Percentiles rank a stretch among this genome's conserved stretches.
Conservation (phyloP, 2,113 vertebrate species). For the Apistogramma diplotaenia region DNA sequence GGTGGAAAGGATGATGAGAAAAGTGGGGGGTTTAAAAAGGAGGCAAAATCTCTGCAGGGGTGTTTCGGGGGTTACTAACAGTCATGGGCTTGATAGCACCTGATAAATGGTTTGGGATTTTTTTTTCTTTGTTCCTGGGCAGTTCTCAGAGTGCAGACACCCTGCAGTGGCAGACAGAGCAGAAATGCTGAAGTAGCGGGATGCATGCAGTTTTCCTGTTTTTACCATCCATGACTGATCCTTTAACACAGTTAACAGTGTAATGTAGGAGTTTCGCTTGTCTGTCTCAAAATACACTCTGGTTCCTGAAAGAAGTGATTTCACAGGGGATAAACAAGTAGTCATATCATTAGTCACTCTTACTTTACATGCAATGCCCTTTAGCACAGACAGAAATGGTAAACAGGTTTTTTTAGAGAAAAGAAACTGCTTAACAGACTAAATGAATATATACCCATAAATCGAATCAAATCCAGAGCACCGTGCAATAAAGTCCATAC, state of each 20-base stretch:
- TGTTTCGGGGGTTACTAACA: slow-evolving; percentile 62
- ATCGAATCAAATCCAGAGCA: fast-evolving
- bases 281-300: slow-evolving; percentile 30
- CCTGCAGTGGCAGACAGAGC: slow-evolving; percentile 18
- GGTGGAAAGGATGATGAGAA: slow-evolving; percentile 5
- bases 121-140: slow-evolving; percentile 1
- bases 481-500: background rate
- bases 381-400: slow-evolving; percentile 36
- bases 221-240: slow-evolving; percentile 17
- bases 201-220: slow-evolving; percentile 67
- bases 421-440: background rate
- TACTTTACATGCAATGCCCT: slow-evolving; percentile 16
- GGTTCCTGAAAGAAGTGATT: slow-evolving; percentile 17
- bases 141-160: slow-evolving; percentile 23
- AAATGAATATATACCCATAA: background rate
- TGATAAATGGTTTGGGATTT: slow-evolving; percentile 26
- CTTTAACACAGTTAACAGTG: slow-evolving; percentile 7
- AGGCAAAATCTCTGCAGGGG: slow-evolving; percentile 49
- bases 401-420: slow-evolving; percentile 55
- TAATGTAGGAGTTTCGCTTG: slow-evolving; percentile 38
- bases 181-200: slow-evolving; percentile 54
- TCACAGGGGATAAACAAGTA: slow-evolving; percentile 15
- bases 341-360: slow-evolving; percentile 42
- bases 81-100: slow-evolving; percentile 54
- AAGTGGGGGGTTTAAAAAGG: background rate